Percentiles rank a stretch among this genome's conserved stretches.
Evolutionary conservation across 2,888 invertebrate genomes (phyloP).

Genomic region (Chrysolina oricalcia): DNA sequence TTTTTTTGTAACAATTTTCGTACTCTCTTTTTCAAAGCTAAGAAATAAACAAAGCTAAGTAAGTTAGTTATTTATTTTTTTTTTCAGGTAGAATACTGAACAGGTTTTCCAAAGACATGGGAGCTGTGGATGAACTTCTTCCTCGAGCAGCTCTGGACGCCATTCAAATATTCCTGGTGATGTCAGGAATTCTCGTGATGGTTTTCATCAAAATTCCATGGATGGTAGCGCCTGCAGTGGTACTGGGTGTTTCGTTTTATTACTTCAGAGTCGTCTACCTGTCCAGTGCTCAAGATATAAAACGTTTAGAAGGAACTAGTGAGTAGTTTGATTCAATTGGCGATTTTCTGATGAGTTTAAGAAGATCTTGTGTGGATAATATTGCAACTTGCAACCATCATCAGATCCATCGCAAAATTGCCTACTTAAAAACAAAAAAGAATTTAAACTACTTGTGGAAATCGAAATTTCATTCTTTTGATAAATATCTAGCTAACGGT

Average conservation of each 20-base stretch:
- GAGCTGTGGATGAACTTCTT: constrained; percentile 83
- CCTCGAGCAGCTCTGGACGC: constrained; percentile 80
- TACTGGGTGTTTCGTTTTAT: constrained; percentile 79
- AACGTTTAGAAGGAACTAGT: constrained; percentile 76
- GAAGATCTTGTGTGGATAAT: too few relatives aligned
- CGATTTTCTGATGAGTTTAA: too few relatives aligned
- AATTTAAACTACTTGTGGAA: too few relatives aligned
- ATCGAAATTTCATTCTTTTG: too few relatives aligned
- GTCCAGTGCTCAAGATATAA: constrained; percentile 82
- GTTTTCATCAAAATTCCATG: constrained; percentile 82
- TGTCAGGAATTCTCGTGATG: constrained; percentile 81
- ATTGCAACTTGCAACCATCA: too few relatives aligned
- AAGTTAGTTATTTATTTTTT: not conserved
- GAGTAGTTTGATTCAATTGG: constrained; percentile 40
- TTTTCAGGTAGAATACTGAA: constrained; percentile 82
- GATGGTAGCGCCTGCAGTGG: constrained; percentile 78
- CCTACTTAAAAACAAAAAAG: too few relatives aligned
- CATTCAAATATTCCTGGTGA: constrained; percentile 80
- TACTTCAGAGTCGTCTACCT: constrained; percentile 80
- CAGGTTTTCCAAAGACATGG: constrained; percentile 90
- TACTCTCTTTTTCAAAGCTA: too few relatives aligned
- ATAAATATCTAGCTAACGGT: too few relatives aligned
- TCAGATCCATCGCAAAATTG: too few relatives aligned
- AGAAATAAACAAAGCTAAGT: not conserved
- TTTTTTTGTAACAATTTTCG: too few relatives aligned